Percentiles rank a stretch among this genome's conserved stretches.
These are phyloP conservation scores for Rosalia funebris DNA, from an alignment of 2,888 invertebrate species.

Conservation along the genomic window DNA sequence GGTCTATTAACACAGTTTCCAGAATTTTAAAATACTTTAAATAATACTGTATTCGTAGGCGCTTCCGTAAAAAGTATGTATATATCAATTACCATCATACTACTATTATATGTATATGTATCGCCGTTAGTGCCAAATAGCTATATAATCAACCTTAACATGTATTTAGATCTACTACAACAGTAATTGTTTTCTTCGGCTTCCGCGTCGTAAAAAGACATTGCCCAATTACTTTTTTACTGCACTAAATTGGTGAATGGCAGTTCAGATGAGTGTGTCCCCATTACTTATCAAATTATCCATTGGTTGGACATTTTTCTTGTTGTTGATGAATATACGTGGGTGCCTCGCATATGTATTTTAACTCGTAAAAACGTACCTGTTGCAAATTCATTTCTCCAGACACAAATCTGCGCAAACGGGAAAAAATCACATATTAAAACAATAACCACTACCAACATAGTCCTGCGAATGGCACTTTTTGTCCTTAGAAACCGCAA, in stretches of 20 bases:
- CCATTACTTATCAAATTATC: too few relatives aligned
- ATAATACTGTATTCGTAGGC: neutral
- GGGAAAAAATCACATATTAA: slow-evolving; percentile 19
- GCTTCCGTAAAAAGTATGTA: too few relatives aligned
- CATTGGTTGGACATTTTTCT: too few relatives aligned
- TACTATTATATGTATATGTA: too few relatives aligned
- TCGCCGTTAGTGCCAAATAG: neutral
- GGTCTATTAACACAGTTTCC: too few relatives aligned
- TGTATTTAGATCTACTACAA: neutral
- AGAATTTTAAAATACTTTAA: neutral
- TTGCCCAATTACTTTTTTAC: too few relatives aligned
- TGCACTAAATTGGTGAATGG: too few relatives aligned
- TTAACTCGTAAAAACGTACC: slow-evolving; percentile 19
- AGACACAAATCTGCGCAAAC: slow-evolving; percentile 8
- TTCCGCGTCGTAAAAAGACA: neutral
- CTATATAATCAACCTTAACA: neutral
- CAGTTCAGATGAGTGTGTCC: too few relatives aligned
- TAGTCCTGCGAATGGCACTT: too few relatives aligned
- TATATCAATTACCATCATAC: too few relatives aligned
- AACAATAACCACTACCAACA: slow-evolving; percentile 17
- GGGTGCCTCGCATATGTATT: neutral
- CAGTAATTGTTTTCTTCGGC: neutral
- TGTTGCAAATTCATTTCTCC: slow-evolving; percentile 36
- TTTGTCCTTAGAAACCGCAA: slow-evolving; percentile 8
- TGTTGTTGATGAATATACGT: neutral